phyloP scores from a whole-genome alignment of 2,888 invertebrate genomes.

The Tenthredo scrophulariae region DNA sequence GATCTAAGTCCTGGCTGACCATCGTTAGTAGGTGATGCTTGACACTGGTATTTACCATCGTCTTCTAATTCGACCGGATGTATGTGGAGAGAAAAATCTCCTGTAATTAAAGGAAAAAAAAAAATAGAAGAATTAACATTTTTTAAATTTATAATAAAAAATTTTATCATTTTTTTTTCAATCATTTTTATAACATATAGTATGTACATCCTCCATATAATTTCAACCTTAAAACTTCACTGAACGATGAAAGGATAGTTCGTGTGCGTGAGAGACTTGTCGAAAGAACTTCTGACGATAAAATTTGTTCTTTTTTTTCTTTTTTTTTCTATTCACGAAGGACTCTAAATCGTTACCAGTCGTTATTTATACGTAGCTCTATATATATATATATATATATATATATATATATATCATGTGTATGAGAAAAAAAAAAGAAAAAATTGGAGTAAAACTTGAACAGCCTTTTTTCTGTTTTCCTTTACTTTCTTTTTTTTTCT shows the following conservation, averaged over 20 bases:
- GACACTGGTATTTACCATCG: conserved; percentile 96
- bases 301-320: neutral
- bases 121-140: conserved; percentile 64
- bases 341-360: neutral
- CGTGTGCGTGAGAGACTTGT: neutral
- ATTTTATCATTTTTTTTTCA: neutral
- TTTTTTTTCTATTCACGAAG: neutral
- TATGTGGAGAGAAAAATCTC: conserved; percentile 95
- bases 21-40: conserved; percentile 87
- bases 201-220: neutral
- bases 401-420: neutral
- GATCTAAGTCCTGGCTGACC: conserved; percentile 92
- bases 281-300: neutral
- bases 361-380: neutral
- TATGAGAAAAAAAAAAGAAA: neutral
- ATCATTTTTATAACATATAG: neutral
- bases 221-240: neutral
- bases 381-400: neutral
- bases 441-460: neutral
- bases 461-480: neutral
- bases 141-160: no score
- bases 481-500: neutral
- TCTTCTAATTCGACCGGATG: conserved; percentile 94
- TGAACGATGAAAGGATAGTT: neutral
- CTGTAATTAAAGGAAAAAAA: conserved; percentile 79